A percentile compares a stretch with the other conserved stretches of the same genome.
These are phyloP conservation scores for Drosophila flavopinicola DNA, from an alignment of 2,888 invertebrate species.

Conservation along the genomic window DNA sequence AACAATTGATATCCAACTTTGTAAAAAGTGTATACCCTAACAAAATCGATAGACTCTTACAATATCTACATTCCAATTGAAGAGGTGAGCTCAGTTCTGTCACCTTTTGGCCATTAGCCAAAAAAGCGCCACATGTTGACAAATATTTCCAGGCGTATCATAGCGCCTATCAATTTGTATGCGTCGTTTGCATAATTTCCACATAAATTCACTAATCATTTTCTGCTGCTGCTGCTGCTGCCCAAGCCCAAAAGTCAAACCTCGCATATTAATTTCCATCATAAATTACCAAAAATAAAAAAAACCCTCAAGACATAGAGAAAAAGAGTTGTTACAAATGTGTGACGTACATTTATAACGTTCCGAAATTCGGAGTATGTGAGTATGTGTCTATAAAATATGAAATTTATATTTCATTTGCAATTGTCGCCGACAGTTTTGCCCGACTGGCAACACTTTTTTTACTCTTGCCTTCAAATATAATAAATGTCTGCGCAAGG, in stretches of 20 bases:
- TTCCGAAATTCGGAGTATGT: conserved; percentile 31
- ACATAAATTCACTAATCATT: conserved; percentile 76
- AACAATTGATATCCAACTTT: too few relatives aligned
- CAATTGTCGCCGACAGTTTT: conserved; percentile 73
- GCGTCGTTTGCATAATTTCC: conserved; percentile 67
- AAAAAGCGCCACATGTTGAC: conserved; percentile 58
- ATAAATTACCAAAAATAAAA: conserved; percentile 63
- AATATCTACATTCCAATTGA: too few relatives aligned
- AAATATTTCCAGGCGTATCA: conserved; percentile 55
- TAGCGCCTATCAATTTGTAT: conserved; percentile 56
- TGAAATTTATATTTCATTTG: conserved; percentile 79
- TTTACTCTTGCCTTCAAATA: conserved; percentile 47
- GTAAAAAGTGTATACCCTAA: too few relatives aligned
- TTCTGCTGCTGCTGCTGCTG: conserved; percentile 24
- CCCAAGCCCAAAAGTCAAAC: conserved; percentile 57
- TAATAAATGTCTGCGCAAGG: conserved; percentile 69
- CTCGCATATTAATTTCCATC: conserved; percentile 71
- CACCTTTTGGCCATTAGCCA: conserved; percentile 62
- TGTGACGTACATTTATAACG: conserved; percentile 53
- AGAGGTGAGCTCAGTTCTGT: conserved; percentile 49
- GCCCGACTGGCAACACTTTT: conserved; percentile 35
- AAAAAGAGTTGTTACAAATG: conserved; percentile 39
- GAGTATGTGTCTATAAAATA: conserved; percentile 68
- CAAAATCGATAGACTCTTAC: too few relatives aligned
- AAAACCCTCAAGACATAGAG: conserved; percentile 16